Conservation (phyloP, 2,888 invertebrate genomes). For the Onchidella celtica region DNA sequence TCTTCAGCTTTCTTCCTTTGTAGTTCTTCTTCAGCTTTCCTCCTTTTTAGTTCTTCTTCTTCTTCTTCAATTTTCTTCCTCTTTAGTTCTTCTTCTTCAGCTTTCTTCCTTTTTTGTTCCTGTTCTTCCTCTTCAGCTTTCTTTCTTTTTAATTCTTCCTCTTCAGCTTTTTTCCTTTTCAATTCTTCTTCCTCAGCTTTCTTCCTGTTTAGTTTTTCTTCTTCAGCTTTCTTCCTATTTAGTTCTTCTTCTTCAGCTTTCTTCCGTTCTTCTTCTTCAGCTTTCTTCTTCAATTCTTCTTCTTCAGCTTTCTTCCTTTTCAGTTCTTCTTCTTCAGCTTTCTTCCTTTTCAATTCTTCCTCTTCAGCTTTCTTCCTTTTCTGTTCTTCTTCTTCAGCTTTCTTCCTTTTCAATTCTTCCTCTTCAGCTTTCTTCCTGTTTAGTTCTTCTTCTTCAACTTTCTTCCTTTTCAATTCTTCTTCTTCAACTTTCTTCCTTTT, state of each 20-base stretch:
- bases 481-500: not conserved
- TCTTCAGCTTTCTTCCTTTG: not conserved
- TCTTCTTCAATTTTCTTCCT: not conserved
- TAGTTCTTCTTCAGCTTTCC: not conserved
- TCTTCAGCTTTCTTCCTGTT: not conserved
- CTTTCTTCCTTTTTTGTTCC: not conserved
- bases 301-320: slow-evolving; percentile 26
- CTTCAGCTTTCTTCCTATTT: not conserved
- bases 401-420: not conserved
- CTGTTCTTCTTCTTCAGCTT: not conserved
- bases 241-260: not conserved
- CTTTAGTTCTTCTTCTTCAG: not conserved
- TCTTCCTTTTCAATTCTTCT: not conserved
- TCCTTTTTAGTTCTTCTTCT: not conserved
- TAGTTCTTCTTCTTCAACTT: slow-evolving; percentile 12
- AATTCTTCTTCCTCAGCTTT: not conserved
- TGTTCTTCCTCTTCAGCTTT: not conserved
- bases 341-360: not conserved
- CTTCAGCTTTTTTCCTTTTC: not conserved
- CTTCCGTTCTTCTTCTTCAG: not conserved
- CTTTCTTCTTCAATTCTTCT: slow-evolving; percentile 1
- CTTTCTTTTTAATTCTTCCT: not conserved
- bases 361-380: not conserved
- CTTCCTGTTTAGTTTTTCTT: not conserved
- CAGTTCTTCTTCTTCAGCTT: slow-evolving; percentile 26